Conservation (phyloP, 2,113 vertebrate species). For the Phrynocephalus versicolor region DNA sequence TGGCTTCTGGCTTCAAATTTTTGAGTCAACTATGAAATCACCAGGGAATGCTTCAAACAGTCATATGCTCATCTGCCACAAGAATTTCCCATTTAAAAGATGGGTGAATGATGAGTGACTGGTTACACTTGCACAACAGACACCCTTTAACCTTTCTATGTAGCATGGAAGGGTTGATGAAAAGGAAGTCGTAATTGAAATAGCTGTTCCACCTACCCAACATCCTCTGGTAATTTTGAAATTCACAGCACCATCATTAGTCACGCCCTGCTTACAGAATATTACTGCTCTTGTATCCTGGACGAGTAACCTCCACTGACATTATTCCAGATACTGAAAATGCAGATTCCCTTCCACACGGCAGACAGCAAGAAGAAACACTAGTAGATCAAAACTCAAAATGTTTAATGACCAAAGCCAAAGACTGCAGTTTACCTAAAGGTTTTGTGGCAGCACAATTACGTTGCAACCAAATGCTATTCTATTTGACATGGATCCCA, state of each 20-base stretch:
- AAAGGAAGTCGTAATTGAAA: conserved; percentile 14
- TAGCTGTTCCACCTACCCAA: conserved; percentile 10
- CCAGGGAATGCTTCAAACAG: background rate
- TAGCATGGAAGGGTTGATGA: background rate
- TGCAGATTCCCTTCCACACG: background rate
- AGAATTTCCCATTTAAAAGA: background rate
- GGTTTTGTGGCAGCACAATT: no score
- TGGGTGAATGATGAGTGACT: background rate
- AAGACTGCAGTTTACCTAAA: background rate
- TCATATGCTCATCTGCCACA: background rate
- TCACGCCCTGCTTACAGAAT: conserved; percentile 11
- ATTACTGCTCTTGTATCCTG: background rate
- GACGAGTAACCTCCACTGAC: background rate
- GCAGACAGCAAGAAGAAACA: background rate
- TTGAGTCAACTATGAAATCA: background rate
- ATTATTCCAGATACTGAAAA: background rate
- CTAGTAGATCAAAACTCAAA: background rate
- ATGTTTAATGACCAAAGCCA: background rate
- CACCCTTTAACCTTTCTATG: background rate
- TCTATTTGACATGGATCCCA: background rate
- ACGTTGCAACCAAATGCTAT: no score
- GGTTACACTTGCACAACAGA: background rate
- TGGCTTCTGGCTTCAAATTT: background rate
- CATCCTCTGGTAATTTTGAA: conserved; percentile 2
- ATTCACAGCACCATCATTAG: background rate